Conservation (phyloP, 2,797 vertebrate genomes). For the Crax fasciolata region DNA sequence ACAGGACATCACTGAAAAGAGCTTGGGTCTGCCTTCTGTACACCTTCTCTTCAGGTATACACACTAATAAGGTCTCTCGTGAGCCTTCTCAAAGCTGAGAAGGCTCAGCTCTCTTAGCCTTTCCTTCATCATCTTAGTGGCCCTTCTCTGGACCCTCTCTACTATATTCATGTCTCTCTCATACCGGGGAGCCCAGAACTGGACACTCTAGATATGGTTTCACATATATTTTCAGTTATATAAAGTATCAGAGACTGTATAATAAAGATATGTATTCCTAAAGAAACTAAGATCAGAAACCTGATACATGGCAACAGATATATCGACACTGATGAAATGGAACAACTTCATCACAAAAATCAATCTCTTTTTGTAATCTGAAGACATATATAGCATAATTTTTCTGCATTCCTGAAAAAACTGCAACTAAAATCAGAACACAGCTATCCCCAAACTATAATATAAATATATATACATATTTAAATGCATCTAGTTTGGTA, state of each 20-base stretch:
- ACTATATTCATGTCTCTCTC: background rate
- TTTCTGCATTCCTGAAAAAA: background rate
- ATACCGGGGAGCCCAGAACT: background rate
- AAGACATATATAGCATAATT: background rate
- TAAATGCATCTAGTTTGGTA: background rate
- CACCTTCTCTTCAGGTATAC: background rate
- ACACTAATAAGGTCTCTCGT: rapidly evolving
- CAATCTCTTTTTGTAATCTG: background rate
- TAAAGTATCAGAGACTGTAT: background rate
- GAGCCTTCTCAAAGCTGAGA: background rate
- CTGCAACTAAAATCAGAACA: background rate
- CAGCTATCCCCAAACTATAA: background rate
- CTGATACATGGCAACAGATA: background rate
- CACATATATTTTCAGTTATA: background rate
- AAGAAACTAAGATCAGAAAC: background rate
- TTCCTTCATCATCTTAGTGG: background rate
- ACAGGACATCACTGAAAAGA: background rate
- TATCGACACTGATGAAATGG: background rate
- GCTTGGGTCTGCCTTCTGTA: background rate
- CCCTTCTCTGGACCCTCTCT: background rate
- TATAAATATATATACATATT: background rate
- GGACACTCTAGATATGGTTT: background rate
- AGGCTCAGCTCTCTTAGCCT: background rate
- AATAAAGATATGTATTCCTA: background rate
- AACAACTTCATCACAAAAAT: background rate